Conservation (phyloP, 2,888 invertebrate genomes). For the Silvanus unidentatus region DNA sequence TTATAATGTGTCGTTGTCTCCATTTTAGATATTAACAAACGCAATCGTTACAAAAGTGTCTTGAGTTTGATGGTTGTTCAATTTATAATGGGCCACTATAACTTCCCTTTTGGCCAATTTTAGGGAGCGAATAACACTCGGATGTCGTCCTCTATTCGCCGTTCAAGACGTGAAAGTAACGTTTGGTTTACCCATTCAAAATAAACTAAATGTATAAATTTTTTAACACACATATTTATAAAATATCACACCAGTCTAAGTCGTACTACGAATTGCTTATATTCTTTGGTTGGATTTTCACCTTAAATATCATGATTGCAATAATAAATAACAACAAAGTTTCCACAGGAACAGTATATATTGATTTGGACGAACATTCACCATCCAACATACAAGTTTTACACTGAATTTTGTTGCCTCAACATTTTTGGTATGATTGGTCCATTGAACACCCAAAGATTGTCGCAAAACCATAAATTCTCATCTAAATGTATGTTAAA, state of each 20-base stretch:
- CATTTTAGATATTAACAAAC: slow-evolving; percentile 34
- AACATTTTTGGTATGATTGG: no score
- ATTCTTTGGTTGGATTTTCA: slow-evolving; percentile 22
- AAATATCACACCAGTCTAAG: slow-evolving; percentile 43
- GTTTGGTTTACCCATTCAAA: no score
- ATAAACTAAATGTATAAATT: no score
- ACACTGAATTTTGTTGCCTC: no score
- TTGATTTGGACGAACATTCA: no score
- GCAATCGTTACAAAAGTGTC: slow-evolving; percentile 34
- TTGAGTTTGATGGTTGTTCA: slow-evolving; percentile 16
- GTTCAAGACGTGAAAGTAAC: no score
- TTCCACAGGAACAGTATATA: slow-evolving; percentile 8
- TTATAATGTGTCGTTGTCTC: slow-evolving; percentile 48
- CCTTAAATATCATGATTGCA: slow-evolving; percentile 20
- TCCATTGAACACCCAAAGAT: background rate
- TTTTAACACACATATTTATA: slow-evolving; percentile 21
- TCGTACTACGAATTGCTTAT: slow-evolving; percentile 45
- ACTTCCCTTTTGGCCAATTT: no score
- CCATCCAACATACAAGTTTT: no score
- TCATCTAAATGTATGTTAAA: background rate
- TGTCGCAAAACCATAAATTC: background rate
- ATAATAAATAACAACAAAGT: slow-evolving; percentile 18
- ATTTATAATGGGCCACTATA: no score
- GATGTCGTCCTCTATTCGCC: no score
- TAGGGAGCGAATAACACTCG: no score